Conservation (phyloP, 2,888 invertebrate genomes). For the Chydorus sphaericus region DNA sequence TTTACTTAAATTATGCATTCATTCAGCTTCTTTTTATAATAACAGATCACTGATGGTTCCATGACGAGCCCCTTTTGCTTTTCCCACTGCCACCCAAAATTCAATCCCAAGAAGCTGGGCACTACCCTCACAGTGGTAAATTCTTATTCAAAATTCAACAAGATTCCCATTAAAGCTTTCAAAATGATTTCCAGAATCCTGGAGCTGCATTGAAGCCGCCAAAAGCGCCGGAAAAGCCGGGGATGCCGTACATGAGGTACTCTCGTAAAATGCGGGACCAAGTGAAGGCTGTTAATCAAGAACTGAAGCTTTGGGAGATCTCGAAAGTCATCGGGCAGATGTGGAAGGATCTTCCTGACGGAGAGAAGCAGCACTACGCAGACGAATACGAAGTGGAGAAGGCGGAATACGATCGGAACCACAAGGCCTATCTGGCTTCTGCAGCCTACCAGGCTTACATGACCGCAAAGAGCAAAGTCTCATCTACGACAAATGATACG, state of each 20-base stretch:
- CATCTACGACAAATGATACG: too few species aligned
- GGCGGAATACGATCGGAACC: constrained; percentile 51
- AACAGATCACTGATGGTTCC: constrained; percentile 48
- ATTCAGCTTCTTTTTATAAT: constrained; percentile 73
- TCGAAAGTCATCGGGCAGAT: constrained; percentile 94
- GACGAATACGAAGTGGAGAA: constrained; percentile 95
- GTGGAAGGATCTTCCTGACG: constrained; percentile 90
- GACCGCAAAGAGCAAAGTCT: constrained; percentile 71
- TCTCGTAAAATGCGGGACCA: constrained; percentile 94
- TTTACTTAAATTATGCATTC: constrained; percentile 32
- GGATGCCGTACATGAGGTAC: constrained; percentile 98
- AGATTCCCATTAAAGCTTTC: constrained; percentile 10
- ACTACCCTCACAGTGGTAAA: constrained; percentile 46
- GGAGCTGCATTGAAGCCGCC: constrained; percentile 72
- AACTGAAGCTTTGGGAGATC: constrained; percentile 95
- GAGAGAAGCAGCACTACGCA: constrained; percentile 79
- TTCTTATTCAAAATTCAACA: constrained; percentile 18
- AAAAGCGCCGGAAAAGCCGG: constrained; percentile 93
- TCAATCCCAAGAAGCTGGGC: constrained; percentile 84
- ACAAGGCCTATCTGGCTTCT: constrained; percentile 58
- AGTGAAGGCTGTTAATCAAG: constrained; percentile 88
- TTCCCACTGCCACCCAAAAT: constrained; percentile 79
- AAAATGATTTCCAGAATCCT: neutral
- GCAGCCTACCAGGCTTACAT: constrained; percentile 68
- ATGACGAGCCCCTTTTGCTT: constrained; percentile 81